Evolutionary conservation across 2,888 invertebrate species (phyloP).

Genomic region (Morinoia aosen): DNA sequence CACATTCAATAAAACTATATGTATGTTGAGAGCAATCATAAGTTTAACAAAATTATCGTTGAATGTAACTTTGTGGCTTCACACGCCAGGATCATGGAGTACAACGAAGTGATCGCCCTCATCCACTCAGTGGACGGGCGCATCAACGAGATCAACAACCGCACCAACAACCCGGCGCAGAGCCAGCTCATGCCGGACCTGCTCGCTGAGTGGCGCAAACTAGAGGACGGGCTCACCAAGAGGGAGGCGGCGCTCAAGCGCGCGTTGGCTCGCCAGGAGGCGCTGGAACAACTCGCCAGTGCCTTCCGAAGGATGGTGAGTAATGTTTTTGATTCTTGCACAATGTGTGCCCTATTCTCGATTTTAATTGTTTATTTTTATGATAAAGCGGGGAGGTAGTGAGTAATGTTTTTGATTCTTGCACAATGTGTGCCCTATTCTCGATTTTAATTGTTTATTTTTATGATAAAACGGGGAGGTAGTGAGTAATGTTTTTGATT

Average conservation of each 20-base stretch:
- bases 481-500: constrained; percentile 71
- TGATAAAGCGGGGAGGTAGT: constrained; percentile 71
- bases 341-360: no score
- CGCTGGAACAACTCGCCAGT: constrained; percentile 93
- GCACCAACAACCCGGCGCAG: constrained; percentile 77
- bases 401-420: constrained; percentile 56
- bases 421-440: not conserved
- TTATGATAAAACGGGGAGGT: no score
- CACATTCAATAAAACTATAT: no score
- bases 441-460: no score
- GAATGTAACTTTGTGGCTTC: not conserved
- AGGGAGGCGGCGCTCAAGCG: constrained; percentile 92
- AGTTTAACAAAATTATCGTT: no score
- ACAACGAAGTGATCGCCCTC: constrained; percentile 95
- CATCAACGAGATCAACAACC: constrained; percentile 91
- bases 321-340: not conserved
- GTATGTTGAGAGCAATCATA: no score
- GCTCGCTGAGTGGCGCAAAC: constrained; percentile 90
- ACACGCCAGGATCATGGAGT: constrained; percentile 85
- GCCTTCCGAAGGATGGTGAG: constrained; percentile 92
- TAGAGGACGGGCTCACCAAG: constrained; percentile 94
- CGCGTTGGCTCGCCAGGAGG: constrained; percentile 90
- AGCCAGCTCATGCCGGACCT: constrained; percentile 90
- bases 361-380: no score
- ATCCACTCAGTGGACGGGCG: constrained; percentile 93